Percentiles rank a stretch among this genome's conserved stretches.
These are phyloP conservation scores for Hydropotes inermis DNA, from an alignment of 2,113 vertebrate genomes.

Conservation along the genomic window DNA sequence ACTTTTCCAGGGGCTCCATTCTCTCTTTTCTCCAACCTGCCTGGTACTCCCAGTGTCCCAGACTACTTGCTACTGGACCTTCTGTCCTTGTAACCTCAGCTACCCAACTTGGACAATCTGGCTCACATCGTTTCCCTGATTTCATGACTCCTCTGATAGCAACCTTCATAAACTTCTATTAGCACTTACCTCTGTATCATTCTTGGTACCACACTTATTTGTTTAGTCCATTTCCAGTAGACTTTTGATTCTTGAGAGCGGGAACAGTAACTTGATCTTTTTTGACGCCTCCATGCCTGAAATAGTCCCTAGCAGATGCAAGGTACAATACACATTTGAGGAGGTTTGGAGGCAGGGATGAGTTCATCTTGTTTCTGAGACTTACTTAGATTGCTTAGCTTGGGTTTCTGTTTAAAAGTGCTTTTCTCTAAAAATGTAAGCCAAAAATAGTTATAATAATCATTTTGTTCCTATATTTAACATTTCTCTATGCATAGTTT, in stretches of 20 bases:
- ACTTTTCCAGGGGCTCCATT: background rate
- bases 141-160: background rate
- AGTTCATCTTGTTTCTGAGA: constrained; percentile 14
- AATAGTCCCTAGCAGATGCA: background rate
- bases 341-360: background rate
- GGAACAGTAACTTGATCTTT: background rate
- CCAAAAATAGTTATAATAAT: constrained; percentile 41
- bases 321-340: background rate
- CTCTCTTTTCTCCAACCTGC: background rate
- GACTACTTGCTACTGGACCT: background rate
- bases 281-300: background rate
- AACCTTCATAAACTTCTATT: background rate
- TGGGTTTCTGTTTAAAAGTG: constrained; percentile 17
- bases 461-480: constrained; percentile 52
- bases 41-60: background rate
- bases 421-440: constrained; percentile 45
- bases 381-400: background rate
- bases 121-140: background rate
- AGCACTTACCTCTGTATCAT: background rate
- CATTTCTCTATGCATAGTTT: constrained; percentile 59
- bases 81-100: background rate
- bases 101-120: background rate
- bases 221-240: background rate
- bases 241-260: background rate
- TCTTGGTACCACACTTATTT: background rate